Conservation (phyloP, 2,797 vertebrate genomes). For the Myiotriccus ornatus region DNA sequence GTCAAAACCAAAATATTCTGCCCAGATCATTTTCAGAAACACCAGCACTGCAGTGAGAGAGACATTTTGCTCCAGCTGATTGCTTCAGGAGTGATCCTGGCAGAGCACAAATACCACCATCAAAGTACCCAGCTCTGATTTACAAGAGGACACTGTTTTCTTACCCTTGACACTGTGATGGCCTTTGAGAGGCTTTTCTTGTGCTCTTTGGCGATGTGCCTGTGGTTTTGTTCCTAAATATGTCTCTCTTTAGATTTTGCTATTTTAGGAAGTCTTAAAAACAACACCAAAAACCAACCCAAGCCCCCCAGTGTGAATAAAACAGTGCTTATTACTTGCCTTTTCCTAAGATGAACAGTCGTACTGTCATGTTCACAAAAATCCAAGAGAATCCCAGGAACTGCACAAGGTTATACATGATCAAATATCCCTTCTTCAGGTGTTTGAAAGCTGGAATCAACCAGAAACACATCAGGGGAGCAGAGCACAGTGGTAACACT, state of each 20-base stretch:
- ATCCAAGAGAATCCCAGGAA: constrained; percentile 98
- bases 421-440: constrained; percentile 87
- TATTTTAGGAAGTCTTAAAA: background rate
- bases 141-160: background rate
- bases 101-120: background rate
- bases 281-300: background rate
- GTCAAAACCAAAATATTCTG: background rate
- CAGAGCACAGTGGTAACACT: background rate
- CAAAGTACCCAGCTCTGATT: background rate
- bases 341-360: constrained; percentile 89
- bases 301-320: background rate
- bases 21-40: background rate
- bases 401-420: constrained; percentile 94
- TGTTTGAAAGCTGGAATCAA: constrained; percentile 75
- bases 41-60: background rate
- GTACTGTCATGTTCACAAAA: constrained; percentile 94
- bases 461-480: background rate
- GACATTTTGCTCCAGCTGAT: background rate
- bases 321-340: constrained; percentile 73
- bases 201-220: background rate
- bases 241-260: background rate
- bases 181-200: background rate
- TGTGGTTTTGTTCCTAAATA: background rate
- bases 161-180: background rate
- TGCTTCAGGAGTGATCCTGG: background rate